Evolutionary conservation across 2,113 vertebrate genomes (phyloP), one percentile per base, ranked within the genome.

Genomic region (Chaetura pelagica): DNA sequence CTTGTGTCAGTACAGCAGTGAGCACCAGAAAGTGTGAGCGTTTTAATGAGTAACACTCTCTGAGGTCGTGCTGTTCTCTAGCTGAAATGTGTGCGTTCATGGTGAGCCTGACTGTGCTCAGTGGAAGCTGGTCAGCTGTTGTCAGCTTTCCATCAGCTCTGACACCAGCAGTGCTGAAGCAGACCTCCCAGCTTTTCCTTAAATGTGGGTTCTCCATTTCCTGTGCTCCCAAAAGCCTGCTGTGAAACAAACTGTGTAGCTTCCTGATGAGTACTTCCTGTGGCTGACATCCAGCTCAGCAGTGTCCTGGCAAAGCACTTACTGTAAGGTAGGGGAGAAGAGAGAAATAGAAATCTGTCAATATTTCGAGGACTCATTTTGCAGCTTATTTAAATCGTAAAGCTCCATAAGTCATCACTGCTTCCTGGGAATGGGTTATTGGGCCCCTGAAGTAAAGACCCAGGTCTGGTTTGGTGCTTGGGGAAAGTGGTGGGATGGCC

Each of bases 251-350:
- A 51, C 59, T 9, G 13, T 4, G 0, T 32, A 55, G 66, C 91
- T 96, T 96, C 90, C 90, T 95, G 87, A 78, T 61, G 73, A 92
- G 52, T 63, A n/a, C 83, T 95, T 94, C 95, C 94, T 54, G 66
- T 87, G 83, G 91, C 91, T 92, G 90, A 81, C 81, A 90, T 94
- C 92, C 93, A 96, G 85, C 82, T 72, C 57, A 49, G 15, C 38
- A 77, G 48, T 34, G 67, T 94, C 48, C 90, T 95, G 88, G 73
- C 85, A 92, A 84, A 64, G 72, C 62, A 19, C 48, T 84, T 83
- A 12, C 75, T 73, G 48, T 32, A 83, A 46, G 34, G 1, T 62
- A 63, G 76, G 24, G 58, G 64, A 86, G 46, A 88, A 48, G 86
- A 86, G 35, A 58, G 52, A 78, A 74, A 59, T 2, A 27, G 42